Evolutionary conservation across 1,140 invertebrate genomes (phyloP), one percentile per base, ranked within the genome.

Genomic region (Sesamia nonagrioides): DNA sequence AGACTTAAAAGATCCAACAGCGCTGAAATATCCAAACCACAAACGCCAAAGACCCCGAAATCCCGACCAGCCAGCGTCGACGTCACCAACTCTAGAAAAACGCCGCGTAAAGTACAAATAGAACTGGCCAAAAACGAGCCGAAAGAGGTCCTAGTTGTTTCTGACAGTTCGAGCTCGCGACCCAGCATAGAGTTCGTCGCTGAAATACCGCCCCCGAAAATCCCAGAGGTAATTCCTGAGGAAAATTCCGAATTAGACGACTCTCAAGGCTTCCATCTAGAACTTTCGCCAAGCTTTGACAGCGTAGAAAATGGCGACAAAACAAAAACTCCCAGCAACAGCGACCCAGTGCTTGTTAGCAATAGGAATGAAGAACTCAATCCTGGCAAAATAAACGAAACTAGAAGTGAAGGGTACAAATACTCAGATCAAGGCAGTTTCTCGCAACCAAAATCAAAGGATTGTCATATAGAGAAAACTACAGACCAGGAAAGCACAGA

Each of bases 401-500:
- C 88, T 0, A 88, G 82, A 80, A 94, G 86, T 54, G 91, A 93
- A 81, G 89, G 85, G 0, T 88, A 84, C 40, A 85, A 81, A 54
- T 88, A 87, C 42, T 90, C 92, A 0, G 91, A 93, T 60, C 75
- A 86, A 21, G 89, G 82, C 68, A 86, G 83, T 58, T 80, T 86
- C 27, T 89, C 90, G 9, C 86, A 91, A 80, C 74, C 84, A 87
- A 88, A 81, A 82, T 87, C 84, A 85, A 90, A 86, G 80, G 83
- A 87, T 18, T 85, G 87, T 50, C 79, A 82, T 45, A 86, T 89
- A 83, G 86, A 83, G 2, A 90, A 90, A 74, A 85, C 86, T 2
- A 91, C 92, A 0, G 92, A 95, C 54, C 92, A 89, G 80, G 93
- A 93, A 61, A 94, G 91, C 60, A 95, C 92, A 9, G 92, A 93